Base-by-base conservation (phyloP, 2,113 vertebrate genomes). In the Blennius ocellaris region DNA sequence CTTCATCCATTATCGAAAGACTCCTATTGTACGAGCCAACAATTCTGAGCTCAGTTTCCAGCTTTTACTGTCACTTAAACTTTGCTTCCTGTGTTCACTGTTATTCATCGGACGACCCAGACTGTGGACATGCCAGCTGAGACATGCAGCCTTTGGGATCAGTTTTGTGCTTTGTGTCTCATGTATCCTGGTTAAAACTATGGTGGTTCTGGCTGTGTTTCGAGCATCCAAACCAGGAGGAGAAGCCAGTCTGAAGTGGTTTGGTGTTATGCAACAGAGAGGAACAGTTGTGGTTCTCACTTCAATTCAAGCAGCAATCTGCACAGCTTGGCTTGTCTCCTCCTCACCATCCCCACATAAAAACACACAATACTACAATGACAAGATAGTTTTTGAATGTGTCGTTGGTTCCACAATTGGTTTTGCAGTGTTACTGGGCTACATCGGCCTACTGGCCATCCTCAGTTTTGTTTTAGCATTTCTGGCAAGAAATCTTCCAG, bases 41-140 rank as follows among this genome's bases (percentile, higher is more conserved):
- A 93, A 93, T 69, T 91, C 90, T 17, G 91, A 93, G 70, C 81
- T 92, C 8, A 92, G 92, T 64, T 93, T 92, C 39, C 58, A 66
- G 38, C 67, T 92, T 2, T 76, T 92, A 38, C 0, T 90, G 49
- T 92, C 90, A 15, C 85, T 93, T 7, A 91, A 89, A 47, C 53
- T 92, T 6, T 93, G 90, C 61, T 93, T 93, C 66, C 64, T 93
- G 11, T 93, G 91, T 43, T 91, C 91, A 2, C 69, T 93, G 63
- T 56, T 90, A 7, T 92, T 92, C 57, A 90, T 92, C 47, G 89
- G 89, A 3, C 87, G 56, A 9, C 90, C 90, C 2, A 72, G 48
- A n/a, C 40, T 83, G 8, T 89, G 85, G 88, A 83, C 89, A 3
- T 92, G 90, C 41, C 85, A 84, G 76, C 63, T 92, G 55, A 78